Base-by-base conservation (phyloP, 23 tunicate genomes). In the Botrylloides violaceus region DNA sequence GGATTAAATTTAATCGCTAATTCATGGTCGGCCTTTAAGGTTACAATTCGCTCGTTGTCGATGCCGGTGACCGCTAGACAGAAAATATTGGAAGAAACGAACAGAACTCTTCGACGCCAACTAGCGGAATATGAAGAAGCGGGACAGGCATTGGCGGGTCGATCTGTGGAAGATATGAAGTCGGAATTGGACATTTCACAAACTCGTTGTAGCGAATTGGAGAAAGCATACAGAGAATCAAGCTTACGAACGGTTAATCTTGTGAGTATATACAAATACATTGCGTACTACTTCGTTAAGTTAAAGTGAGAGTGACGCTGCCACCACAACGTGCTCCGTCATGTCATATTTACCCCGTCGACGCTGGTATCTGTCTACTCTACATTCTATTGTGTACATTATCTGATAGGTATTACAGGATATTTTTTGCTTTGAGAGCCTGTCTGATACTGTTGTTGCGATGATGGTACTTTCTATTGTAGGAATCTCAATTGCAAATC, bases 21-120 rank as follows among this genome's bases (percentile, higher is more conserved):
- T n/a, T n/a, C n/a, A n/a, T n/a, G n/a, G n/a, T n/a, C n/a, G n/a
- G n/a, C n/a, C n/a, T 3, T 57, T 29, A 64, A 87, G 95, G 86
- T 87, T 34, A 72, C 79, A 12, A 77, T 87, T 61, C 81, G 95
- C 35, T 87, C 95, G 5, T 59, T 87, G 61, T 87, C 95, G 20
- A 87, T 82, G 26, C 95, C 95, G 2, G 82, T 79, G 24, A 87
- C 95, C 6, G 95, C 95, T 22, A 62, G 95, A 7, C 95, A 87
- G 79, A 87, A 87, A 56, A 87, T 87, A 53, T 66, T 87, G 15
- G 95, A 87, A 73, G 84, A 80, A 37, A 75, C 95, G 27, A 87
- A 87, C 50, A 58, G 82, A 32, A 70, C 47, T 24, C 66, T 87
- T 4, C 66, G 95, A 32, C 80, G 80, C 5, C 95, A 87, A 57